Evolutionary conservation across 1,140 invertebrate genomes (phyloP).

Genomic region (Bombus breviceps): DNA sequence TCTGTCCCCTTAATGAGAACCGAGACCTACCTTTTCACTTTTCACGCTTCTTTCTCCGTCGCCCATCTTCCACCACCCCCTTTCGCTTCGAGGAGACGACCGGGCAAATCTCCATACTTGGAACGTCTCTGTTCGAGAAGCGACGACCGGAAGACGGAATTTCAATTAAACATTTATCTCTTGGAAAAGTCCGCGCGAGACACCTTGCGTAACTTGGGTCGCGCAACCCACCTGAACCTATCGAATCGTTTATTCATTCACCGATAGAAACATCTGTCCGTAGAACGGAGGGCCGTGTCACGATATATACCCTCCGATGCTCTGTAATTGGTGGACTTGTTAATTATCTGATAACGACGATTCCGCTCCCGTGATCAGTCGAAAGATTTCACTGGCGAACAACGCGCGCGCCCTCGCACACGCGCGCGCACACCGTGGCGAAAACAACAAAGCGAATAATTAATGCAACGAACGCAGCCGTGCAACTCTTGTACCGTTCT

Average conservation of each 20-base stretch:
- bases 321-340: slow-evolving; percentile 61
- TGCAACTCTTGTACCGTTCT: slow-evolving; percentile 27
- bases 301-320: neutral
- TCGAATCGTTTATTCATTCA: slow-evolving; percentile 64
- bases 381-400: slow-evolving; percentile 39
- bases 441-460: slow-evolving; percentile 55
- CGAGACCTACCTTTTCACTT: neutral
- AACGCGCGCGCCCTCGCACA: neutral
- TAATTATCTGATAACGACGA: slow-evolving; percentile 66
- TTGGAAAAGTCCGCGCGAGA: slow-evolving; percentile 33
- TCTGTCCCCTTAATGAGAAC: slow-evolving; percentile 29
- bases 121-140: slow-evolving; percentile 32
- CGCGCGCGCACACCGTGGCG: neutral
- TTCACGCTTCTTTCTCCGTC: neutral
- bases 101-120: slow-evolving; percentile 47
- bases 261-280: slow-evolving; percentile 46
- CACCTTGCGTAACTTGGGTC: slow-evolving; percentile 54
- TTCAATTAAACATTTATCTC: slow-evolving; percentile 68
- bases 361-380: slow-evolving; percentile 32
- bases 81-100: neutral
- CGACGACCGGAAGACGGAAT: slow-evolving; percentile 52
- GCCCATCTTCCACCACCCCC: neutral
- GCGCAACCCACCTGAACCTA: neutral
- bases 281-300: neutral
- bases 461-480: slow-evolving; percentile 39